A percentile compares a stretch with the other conserved stretches of the same genome.
Evolutionary conservation across 2,888 invertebrate genomes (phyloP).

Genomic region (Halocaridina rubra): DNA sequence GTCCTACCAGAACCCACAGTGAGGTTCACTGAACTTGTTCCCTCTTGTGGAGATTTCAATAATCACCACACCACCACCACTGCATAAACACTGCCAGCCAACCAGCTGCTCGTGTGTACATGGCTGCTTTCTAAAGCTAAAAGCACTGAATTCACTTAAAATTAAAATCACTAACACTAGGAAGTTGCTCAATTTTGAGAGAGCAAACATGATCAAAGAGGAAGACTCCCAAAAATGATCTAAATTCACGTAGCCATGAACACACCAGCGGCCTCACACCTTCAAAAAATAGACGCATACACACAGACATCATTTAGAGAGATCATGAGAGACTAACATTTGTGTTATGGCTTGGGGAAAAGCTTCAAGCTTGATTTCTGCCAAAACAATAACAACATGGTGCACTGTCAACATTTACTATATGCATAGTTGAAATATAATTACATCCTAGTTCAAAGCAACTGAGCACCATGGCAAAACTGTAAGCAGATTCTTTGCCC

Average conservation of each 20-base stretch:
- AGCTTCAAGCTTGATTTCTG: slow-evolving; percentile 3
- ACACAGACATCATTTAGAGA: slow-evolving; percentile 40
- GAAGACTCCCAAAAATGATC: not conserved
- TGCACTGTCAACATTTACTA: not conserved
- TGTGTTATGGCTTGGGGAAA: slow-evolving; percentile 26
- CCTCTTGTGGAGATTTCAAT: slow-evolving; percentile 24
- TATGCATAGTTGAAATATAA: not conserved
- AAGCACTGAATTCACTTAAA: slow-evolving; percentile 28
- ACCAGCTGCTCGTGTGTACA: slow-evolving; percentile 40
- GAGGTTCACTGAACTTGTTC: slow-evolving; percentile 43
- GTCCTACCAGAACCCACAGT: slow-evolving; percentile 31
- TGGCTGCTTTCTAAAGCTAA: slow-evolving; percentile 40
- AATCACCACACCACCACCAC: slow-evolving; percentile 52
- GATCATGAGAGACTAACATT: slow-evolving; percentile 42
- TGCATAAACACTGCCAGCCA: slow-evolving; percentile 53
- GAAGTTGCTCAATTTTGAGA: slow-evolving; percentile 24
- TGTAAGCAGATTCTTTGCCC: not conserved
- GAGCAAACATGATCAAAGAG: slow-evolving; percentile 20
- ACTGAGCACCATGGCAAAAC: not conserved
- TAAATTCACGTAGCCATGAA: slow-evolving; percentile 39
- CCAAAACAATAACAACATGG: not conserved
- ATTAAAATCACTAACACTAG: slow-evolving; percentile 46
- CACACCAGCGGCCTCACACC: slow-evolving; percentile 35
- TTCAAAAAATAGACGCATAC: slow-evolving; percentile 29
- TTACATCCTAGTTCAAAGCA: not conserved